Evolutionary conservation across 2,888 invertebrate genomes (phyloP).

Genomic region (Pheosia tremula): DNA sequence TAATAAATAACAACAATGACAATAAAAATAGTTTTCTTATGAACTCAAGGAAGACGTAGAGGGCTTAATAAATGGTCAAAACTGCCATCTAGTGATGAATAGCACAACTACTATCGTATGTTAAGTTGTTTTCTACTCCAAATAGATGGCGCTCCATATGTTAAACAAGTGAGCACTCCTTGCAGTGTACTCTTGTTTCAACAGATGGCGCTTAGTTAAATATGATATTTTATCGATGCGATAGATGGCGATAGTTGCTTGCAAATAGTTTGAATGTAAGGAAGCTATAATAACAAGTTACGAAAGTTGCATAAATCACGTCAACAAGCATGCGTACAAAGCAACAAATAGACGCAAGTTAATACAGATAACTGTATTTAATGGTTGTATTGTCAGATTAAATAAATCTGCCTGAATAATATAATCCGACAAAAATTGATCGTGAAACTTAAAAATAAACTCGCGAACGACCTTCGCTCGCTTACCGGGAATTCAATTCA

Average conservation of each 20-base stretch:
- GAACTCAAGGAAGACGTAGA: too few relatives aligned
- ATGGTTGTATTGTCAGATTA: too few relatives aligned
- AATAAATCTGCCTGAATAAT: too few relatives aligned
- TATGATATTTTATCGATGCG: background rate
- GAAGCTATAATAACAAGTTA: background rate
- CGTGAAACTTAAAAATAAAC: background rate
- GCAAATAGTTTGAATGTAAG: too few relatives aligned
- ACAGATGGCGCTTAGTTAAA: slow-evolving; percentile 26
- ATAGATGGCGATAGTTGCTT: background rate
- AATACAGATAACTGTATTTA: too few relatives aligned
- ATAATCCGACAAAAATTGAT: background rate
- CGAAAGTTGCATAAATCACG: background rate
- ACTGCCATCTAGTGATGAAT: slow-evolving; percentile 18
- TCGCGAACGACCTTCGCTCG: background rate
- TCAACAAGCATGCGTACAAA: background rate
- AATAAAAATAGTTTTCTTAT: too few relatives aligned
- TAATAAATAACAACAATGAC: too few relatives aligned
- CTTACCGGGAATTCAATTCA: background rate
- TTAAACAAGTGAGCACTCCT: background rate
- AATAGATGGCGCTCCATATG: slow-evolving; percentile 25
- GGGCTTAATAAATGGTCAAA: background rate
- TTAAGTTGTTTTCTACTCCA: background rate
- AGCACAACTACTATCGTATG: background rate
- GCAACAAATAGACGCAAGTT: background rate
- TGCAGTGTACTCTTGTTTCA: background rate